Evolutionary conservation across 2,888 invertebrate genomes (phyloP), one percentile per base, ranked within the genome.

Genomic region (Clistopyga incitator): DNA sequence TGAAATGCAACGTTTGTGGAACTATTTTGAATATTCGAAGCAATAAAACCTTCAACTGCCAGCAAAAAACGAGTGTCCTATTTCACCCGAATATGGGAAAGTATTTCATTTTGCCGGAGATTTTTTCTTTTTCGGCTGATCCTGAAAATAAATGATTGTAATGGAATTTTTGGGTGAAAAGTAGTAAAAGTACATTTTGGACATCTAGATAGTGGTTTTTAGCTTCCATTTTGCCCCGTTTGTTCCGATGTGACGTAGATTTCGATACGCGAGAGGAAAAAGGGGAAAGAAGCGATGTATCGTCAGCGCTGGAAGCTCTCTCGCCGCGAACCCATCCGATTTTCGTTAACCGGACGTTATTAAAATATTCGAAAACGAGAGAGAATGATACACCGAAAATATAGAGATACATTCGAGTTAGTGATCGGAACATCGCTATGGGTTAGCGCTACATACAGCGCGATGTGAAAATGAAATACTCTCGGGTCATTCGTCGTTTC

Each of bases 291-390:
- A 71, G 65, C 45, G 77, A 70, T 72, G 70, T 59, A 80, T 54
- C 56, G 74, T 68, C 45, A 50, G 74, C 74, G 15, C 2, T 47
- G 47, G 6, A 56, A 56, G 25, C 20, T 23, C 13, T 25, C 25
- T 25, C 25, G 29, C 42, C 71, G 59, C 45, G 56, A 82, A 45
- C 56, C 42, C n/a, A 59, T 72, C 64, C 61, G 42, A 76, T 50
- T 82, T 71, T 87, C 86, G 81, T 84, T 85, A 87, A 84, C 79
- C 84, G 84, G 86, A 88, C 85, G 86, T 88, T 89, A 89, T 89
- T 89, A 89, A 89, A 88, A 89, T 89, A 85, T 86, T 86, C 85
- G 79, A 56, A 56, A 61, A 50, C 52, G 29, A 72, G 50, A 74
- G 67, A 65, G 72, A 45, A 54, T 56, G 72, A 54, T 29, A 79